phyloP scores from a whole-genome alignment of 2,888 invertebrate genomes.

The Orthosia gothica region DNA sequence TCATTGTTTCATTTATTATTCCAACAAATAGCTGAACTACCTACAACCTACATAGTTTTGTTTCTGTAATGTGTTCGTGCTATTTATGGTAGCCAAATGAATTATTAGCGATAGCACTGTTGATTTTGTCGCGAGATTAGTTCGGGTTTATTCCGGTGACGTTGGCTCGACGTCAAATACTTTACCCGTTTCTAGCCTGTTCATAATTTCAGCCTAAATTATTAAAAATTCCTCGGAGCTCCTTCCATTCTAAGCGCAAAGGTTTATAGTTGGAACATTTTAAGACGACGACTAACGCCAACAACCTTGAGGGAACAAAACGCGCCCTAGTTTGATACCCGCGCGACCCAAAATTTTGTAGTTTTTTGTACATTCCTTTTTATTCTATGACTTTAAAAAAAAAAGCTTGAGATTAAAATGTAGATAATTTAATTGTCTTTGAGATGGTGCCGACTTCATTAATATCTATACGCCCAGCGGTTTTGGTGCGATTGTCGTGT shows the following conservation, averaged over 20 bases:
- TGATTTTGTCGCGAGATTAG: constrained; percentile 60
- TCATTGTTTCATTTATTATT: constrained; percentile 32
- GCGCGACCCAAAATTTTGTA: no score
- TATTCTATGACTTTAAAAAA: no score
- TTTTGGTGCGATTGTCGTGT: no score
- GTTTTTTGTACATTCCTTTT: no score
- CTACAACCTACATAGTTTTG: constrained; percentile 32
- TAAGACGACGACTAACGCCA: no score
- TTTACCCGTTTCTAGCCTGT: constrained; percentile 35
- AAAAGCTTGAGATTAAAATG: no score
- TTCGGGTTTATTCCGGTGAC: constrained; percentile 48
- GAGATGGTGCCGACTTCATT: no score
- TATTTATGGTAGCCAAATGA: constrained; percentile 43
- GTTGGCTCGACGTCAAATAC: constrained; percentile 37
- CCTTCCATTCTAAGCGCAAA: constrained; percentile 27
- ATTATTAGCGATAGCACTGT: constrained; percentile 47
- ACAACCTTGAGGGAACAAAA: no score
- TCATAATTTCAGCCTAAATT: constrained; percentile 44
- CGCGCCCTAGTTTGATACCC: no score
- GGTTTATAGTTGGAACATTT: constrained; percentile 22
- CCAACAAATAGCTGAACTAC: constrained; percentile 31
- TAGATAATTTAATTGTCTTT: no score
- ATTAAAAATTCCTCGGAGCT: constrained; percentile 37
- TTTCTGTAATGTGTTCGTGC: constrained; percentile 43
- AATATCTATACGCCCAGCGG: no score